phyloP scores from a whole-genome alignment of 2,113 vertebrate genomes.

The Bothrops jararaca region DNA sequence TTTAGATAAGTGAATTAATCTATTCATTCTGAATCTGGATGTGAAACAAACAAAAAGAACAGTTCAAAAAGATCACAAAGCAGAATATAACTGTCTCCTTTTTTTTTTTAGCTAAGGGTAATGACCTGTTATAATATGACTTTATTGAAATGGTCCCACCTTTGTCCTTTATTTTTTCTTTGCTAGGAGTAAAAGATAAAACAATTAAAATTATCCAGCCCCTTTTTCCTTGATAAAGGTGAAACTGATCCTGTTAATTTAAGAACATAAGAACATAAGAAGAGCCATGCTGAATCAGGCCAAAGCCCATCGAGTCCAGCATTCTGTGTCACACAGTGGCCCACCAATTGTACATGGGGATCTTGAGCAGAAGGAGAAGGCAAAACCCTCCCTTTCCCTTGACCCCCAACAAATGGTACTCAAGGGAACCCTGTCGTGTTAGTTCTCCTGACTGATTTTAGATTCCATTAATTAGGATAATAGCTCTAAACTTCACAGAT shows the following conservation, averaged over 20 bases:
- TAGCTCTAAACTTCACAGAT: background rate
- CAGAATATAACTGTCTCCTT: background rate
- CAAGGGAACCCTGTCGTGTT: background rate
- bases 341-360: too few relatives aligned
- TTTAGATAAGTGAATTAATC: background rate
- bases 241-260: background rate
- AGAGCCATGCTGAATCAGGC: too few relatives aligned
- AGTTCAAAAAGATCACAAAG: background rate
- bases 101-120: background rate
- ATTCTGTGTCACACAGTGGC: too few relatives aligned
- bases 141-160: background rate
- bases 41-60: background rate
- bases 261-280: too few relatives aligned
- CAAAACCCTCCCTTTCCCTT: too few relatives aligned
- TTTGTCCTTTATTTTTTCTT: background rate
- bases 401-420: too few relatives aligned
- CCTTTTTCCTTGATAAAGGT: background rate
- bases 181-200: background rate
- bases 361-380: too few relatives aligned
- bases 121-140: background rate
- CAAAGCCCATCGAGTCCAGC: too few relatives aligned
- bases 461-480: background rate
- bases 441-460: background rate
- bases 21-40: background rate
- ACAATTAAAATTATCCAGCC: background rate